These are phyloP conservation scores for Philopedon plagiatum DNA, from an alignment of 2,888 invertebrate genomes.

Conservation along the genomic window DNA sequence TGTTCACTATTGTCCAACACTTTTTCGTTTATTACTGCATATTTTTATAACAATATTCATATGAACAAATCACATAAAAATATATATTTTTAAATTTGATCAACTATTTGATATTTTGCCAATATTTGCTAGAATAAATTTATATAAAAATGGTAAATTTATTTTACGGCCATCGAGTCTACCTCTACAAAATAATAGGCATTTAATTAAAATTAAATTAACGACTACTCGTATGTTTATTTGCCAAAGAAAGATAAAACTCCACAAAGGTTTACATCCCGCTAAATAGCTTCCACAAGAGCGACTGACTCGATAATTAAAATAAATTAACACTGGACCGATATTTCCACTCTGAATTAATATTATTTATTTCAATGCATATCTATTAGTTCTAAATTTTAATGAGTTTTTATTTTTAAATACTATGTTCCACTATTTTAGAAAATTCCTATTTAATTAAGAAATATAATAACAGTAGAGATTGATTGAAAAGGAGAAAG, in stretches of 20 bases:
- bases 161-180: conserved; percentile 17
- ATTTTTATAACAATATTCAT: too few relatives aligned
- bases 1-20: too few relatives aligned
- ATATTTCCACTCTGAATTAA: not conserved
- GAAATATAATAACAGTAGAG: too few relatives aligned
- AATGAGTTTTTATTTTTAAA: too few relatives aligned
- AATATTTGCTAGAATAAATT: not conserved
- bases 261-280: conserved; percentile 1
- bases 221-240: conserved; percentile 13
- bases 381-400: too few relatives aligned
- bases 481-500: too few relatives aligned
- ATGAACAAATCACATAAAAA: too few relatives aligned
- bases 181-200: conserved; percentile 11
- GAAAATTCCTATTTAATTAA: too few relatives aligned
- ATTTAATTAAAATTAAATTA: conserved; percentile 32
- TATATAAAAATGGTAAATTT: conserved; percentile 8
- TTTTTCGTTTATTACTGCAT: too few relatives aligned
- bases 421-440: too few relatives aligned
- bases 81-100: too few relatives aligned
- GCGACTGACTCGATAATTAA: not conserved
- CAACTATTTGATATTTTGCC: not conserved
- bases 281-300: conserved; percentile 11
- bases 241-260: conserved; percentile 13
- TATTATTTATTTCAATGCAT: not conserved
- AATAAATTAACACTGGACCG: not conserved